Evolutionary conservation across 2,113 vertebrate genomes (phyloP).

Genomic region (Uria lomvia): DNA sequence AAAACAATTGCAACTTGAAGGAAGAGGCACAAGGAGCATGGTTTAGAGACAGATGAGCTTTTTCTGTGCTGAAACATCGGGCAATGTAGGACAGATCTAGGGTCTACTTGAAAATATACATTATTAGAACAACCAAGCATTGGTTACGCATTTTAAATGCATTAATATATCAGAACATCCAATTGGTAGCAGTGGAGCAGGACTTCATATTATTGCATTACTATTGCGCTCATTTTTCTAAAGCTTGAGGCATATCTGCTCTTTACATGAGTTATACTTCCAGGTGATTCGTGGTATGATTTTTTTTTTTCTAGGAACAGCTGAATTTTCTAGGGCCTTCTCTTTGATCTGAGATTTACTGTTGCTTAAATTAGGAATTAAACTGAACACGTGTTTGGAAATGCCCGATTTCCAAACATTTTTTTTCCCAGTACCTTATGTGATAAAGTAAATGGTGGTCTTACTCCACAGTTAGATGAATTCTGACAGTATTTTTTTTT

Average conservation of each 20-base stretch:
- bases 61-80: background rate
- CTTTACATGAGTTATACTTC: background rate
- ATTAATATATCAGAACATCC: background rate
- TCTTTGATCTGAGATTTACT: background rate
- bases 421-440: background rate
- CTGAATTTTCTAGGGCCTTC: background rate
- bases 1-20: background rate
- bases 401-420: background rate
- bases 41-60: background rate
- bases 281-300: background rate
- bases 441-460: background rate
- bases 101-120: background rate
- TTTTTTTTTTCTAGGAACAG: background rate
- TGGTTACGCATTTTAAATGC: background rate
- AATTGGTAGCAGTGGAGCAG: background rate
- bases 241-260: background rate
- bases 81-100: background rate
- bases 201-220: background rate
- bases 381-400: background rate
- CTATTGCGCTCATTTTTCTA: background rate
- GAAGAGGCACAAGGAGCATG: background rate
- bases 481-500: background rate
- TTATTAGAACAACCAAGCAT: background rate
- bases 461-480: background rate
- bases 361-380: background rate